Evolutionary conservation across 2,797 vertebrate genomes (phyloP).

Genomic region (Oryzias dopingdopingensis): DNA sequence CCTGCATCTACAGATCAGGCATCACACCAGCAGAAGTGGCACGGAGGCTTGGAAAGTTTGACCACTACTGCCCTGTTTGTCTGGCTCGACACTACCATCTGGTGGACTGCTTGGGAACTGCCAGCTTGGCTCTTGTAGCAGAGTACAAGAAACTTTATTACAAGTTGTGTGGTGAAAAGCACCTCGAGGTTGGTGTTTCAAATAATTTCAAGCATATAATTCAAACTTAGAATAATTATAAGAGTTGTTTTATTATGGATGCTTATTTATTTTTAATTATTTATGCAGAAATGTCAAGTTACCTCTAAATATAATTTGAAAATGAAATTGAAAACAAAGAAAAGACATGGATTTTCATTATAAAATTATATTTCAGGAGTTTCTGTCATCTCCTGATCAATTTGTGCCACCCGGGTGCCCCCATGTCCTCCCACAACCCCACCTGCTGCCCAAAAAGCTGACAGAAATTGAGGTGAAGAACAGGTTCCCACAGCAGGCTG

Average conservation of each 20-base stretch:
- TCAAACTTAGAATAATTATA: not conserved
- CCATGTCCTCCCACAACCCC: constrained; percentile 76
- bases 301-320: too few species aligned
- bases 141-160: constrained; percentile 87
- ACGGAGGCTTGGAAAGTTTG: constrained; percentile 84
- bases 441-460: constrained; percentile 83
- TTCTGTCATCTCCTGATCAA: constrained; percentile 82
- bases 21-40: constrained; percentile 85
- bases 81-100: constrained; percentile 84
- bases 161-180: constrained; percentile 84
- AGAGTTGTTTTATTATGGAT: not conserved
- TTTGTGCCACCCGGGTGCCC: constrained; percentile 85
- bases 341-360: not conserved
- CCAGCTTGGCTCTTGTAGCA: constrained; percentile 80
- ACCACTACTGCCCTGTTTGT: constrained; percentile 89
- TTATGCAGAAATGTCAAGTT: too few species aligned
- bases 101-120: constrained; percentile 79
- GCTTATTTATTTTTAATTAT: too few species aligned
- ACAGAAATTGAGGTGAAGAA: constrained; percentile 80
- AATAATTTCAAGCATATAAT: not conserved
- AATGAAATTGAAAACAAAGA: too few species aligned
- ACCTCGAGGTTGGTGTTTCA: constrained; percentile 79
- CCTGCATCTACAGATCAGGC: constrained; percentile 84
- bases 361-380: constrained; percentile 74
- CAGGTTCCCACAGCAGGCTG: constrained; percentile 82